Percentiles rank a stretch among this genome's conserved stretches.
Conservation (phyloP, 1,140 invertebrate genomes). For the Cecropterus lyciades region DNA sequence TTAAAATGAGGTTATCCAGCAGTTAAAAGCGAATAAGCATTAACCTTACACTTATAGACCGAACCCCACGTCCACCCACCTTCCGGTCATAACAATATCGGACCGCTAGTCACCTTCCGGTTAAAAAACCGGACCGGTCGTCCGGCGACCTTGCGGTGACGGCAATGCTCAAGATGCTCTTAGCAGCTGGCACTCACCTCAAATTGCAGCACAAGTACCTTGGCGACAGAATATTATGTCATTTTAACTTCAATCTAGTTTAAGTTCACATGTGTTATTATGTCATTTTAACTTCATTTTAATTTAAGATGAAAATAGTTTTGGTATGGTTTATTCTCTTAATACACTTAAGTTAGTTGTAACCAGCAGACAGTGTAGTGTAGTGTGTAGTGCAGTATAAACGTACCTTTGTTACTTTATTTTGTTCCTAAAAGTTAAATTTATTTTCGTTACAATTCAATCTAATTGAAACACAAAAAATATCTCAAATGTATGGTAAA, state of each 20-base stretch:
- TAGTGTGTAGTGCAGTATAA: too few species aligned
- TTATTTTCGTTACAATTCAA: too few species aligned
- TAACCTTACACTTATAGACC: conserved; percentile 7
- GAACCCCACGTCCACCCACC: background rate
- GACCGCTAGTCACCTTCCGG: background rate
- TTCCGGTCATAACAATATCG: background rate
- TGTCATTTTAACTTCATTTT: too few species aligned
- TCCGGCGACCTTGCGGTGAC: background rate
- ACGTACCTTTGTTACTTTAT: too few species aligned
- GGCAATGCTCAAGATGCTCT: conserved; percentile 9
- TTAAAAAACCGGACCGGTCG: background rate
- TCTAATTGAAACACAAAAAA: too few species aligned
- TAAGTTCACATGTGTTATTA: background rate
- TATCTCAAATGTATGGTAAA: too few species aligned
- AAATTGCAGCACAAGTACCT: conserved; percentile 34
- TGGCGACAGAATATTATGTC: conserved; percentile 27
- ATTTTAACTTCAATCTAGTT: conserved; percentile 11
- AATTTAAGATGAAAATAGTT: too few species aligned
- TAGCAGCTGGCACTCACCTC: conserved; percentile 26
- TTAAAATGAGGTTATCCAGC: conserved; percentile 1
- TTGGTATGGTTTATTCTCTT: too few species aligned
- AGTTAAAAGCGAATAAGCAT: conserved; percentile 16
- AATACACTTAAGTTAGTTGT: too few species aligned
- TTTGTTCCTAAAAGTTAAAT: too few species aligned
- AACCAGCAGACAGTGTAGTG: too few species aligned